Conservation (phyloP, 1,140 invertebrate genomes). For the Tetragonula clypearis region DNA sequence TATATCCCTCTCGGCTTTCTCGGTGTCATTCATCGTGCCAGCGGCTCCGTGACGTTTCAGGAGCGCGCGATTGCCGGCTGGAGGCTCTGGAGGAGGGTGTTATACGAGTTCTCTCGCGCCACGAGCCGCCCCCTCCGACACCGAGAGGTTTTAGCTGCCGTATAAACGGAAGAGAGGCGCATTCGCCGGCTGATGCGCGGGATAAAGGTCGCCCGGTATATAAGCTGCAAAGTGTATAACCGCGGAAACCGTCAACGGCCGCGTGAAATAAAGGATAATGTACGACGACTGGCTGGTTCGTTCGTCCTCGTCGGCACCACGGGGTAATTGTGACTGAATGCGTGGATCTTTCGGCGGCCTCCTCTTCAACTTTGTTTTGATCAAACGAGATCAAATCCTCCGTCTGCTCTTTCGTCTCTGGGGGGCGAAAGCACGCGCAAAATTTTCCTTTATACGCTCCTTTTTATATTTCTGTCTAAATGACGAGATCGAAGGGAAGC, state of each 20-base stretch:
- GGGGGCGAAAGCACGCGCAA: too few relatives aligned
- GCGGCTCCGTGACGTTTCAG: conserved; percentile 47
- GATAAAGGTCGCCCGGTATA: conserved; percentile 32
- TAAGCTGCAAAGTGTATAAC: conserved; percentile 24
- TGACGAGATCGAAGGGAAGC: too few relatives aligned
- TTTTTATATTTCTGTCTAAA: too few relatives aligned
- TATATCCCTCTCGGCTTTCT: conserved; percentile 49
- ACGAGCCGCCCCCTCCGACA: neutral
- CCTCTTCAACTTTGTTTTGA: conserved; percentile 3
- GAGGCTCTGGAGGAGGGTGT: conserved; percentile 14
- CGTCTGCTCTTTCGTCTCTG: too few relatives aligned
- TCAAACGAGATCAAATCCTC: too few relatives aligned
- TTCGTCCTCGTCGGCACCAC: neutral
- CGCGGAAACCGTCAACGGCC: conserved; percentile 17
- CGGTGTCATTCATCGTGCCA: conserved; percentile 45
- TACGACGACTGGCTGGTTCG: neutral
- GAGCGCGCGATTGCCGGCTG: conserved; percentile 33
- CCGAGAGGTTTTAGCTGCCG: conserved; percentile 43
- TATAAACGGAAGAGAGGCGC: conserved; percentile 39
- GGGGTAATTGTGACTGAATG: conserved; percentile 23
- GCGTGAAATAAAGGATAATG: conserved; percentile 41
- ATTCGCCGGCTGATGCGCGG: conserved; percentile 41
- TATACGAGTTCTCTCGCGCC: conserved; percentile 22
- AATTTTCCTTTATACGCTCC: too few relatives aligned
- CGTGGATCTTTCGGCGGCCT: too few relatives aligned